Base-by-base conservation (phyloP, 2,888 invertebrate genomes). In the Argyresthia goedartella region DNA sequence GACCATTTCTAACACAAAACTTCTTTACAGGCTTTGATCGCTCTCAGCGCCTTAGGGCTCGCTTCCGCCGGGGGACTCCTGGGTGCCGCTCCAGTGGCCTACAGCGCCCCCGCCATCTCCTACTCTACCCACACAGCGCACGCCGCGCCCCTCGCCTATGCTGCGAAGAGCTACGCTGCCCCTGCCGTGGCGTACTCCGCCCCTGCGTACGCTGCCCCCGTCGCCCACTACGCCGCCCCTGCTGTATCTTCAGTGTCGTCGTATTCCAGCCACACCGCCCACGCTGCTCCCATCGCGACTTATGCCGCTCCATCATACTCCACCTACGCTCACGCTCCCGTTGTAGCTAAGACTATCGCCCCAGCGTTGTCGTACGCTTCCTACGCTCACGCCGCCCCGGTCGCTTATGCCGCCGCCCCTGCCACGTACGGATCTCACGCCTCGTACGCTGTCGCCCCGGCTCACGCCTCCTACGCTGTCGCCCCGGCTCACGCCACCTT, bases 1-100 rank as follows among this genome's bases (percentile, higher is more conserved):
- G 6, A 2, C 6, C 2, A 25, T 25, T 25, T 25, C 3, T 25
- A 25, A 25, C 6, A 25, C 25, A 25, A 25, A 4, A 41, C 39
- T 39, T 25, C 1, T 13, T 52, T 54, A 4, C 51, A 55, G 81
- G 64, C 82, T 55, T 62, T 87, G 57, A 64, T 81, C 35, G 62
- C 88, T 54, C 76, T 72, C 60, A 70, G 84, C 55, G 60, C 73
- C 55, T 67, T 88, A 65, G 81, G 84, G 42, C 70, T 72, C 36
- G 81, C 76, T 57, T 75, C 71, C 60, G 88, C 88, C 55, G 88
- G 89, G 47, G 55, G 71, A 52, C 58, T 86, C 34, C 60, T 49
- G 16, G 47, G 47, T 8, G 45, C 53, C 4, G 47, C 49, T 4
- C 51, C 55, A 45, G 53, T 53, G 8, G 52, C 56, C 36, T 55